Conservation (phyloP, 2,113 vertebrate species). For the Tichodroma muraria region DNA sequence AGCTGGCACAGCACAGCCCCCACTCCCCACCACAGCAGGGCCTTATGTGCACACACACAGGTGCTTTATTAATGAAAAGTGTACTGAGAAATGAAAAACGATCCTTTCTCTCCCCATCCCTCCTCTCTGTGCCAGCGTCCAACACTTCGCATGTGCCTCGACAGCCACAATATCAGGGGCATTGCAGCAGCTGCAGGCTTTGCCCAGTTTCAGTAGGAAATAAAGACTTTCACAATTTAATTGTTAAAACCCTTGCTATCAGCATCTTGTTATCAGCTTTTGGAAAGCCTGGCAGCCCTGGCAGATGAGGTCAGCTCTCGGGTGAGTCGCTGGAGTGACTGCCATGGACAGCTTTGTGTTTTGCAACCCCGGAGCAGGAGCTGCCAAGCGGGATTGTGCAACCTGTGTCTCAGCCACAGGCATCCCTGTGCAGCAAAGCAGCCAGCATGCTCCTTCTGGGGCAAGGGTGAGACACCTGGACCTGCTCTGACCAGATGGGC, state of each 20-base stretch:
- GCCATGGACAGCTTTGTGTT: not conserved
- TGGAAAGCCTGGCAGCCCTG: not conserved
- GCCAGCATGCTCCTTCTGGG: not conserved
- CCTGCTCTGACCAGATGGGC: not conserved
- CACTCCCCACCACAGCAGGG: not conserved
- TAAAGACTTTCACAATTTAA: not conserved
- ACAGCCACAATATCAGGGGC: rapidly evolving
- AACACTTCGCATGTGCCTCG: rapidly evolving
- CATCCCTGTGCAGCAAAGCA: not conserved
- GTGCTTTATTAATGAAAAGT: not conserved
- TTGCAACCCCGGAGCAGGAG: not conserved
- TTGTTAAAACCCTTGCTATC: not conserved
- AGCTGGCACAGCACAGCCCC: not conserved
- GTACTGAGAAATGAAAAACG: not conserved
- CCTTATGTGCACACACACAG: not conserved
- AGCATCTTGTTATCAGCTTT: not conserved
- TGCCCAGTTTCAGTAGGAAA: not conserved
- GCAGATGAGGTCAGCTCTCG: not conserved
- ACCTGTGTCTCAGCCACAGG: not conserved
- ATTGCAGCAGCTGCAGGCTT: not conserved
- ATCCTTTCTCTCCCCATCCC: not conserved
- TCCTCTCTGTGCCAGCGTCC: not conserved
- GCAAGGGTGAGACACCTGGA: not conserved
- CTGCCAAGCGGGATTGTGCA: not conserved
- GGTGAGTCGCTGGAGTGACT: not conserved